Percentiles rank a stretch among this genome's conserved stretches.
These are phyloP conservation scores for Aphis gossypii DNA, from an alignment of 1,140 invertebrate genomes.

Conservation along the genomic window DNA sequence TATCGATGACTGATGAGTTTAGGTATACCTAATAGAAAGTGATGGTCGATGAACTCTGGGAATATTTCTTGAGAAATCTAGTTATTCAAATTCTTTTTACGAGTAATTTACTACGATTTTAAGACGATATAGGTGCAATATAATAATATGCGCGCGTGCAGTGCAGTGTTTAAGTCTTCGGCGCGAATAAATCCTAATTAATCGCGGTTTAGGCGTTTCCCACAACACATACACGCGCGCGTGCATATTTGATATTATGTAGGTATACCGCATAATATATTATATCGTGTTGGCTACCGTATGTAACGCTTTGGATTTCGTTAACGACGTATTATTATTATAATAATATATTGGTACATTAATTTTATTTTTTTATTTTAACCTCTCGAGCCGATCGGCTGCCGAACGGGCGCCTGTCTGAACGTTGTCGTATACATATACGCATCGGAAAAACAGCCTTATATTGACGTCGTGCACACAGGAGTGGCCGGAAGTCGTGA, in stretches of 20 bases:
- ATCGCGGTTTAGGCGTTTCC: slow-evolving; percentile 2
- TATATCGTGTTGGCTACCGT: not conserved
- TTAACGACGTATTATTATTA: not conserved
- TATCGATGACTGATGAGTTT: slow-evolving; percentile 29
- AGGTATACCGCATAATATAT: not conserved
- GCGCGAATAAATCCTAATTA: slow-evolving; percentile 41
- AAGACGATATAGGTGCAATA: not conserved
- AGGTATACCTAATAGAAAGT: not conserved
- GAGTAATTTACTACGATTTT: not conserved
- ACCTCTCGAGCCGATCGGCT: slow-evolving; percentile 37
- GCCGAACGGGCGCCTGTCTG: slow-evolving; percentile 17
- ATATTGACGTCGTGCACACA: not conserved
- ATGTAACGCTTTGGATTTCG: not conserved
- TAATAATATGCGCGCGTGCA: not conserved
- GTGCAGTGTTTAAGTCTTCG: not conserved
- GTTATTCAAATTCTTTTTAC: slow-evolving; percentile 48
- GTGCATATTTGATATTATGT: not conserved
- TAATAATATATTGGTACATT: not conserved
- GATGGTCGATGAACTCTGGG: slow-evolving; percentile 51
- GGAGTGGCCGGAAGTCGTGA: slow-evolving; percentile 54
- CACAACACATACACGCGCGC: not conserved
- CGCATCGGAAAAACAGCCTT: not conserved
- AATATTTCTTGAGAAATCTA: slow-evolving; percentile 56
- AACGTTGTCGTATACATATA: not conserved
- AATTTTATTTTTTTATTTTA: not conserved